Conservation (phyloP, 2,797 vertebrate genomes). For the Onychomys torridus region DNA sequence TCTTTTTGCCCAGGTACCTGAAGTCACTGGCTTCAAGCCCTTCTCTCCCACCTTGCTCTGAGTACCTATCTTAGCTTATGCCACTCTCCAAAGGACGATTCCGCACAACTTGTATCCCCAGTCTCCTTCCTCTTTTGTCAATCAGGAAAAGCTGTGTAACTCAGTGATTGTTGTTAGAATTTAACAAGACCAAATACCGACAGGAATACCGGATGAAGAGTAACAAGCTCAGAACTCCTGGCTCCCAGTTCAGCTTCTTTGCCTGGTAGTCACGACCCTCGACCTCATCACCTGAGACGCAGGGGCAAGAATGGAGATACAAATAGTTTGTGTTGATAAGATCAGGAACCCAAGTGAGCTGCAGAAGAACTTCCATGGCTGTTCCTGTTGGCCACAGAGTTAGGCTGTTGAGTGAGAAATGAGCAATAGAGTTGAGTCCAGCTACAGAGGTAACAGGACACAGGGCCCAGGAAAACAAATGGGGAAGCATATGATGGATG, state of each 20-base stretch:
- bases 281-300: background rate
- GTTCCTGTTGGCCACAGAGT: background rate
- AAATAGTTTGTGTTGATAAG: background rate
- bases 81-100: background rate
- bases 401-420: background rate
- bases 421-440: background rate
- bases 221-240: background rate
- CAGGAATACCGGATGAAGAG: background rate
- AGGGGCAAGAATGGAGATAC: background rate
- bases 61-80: too few relatives aligned
- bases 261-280: background rate
- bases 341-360: background rate
- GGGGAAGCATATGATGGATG: background rate
- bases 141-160: background rate
- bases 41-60: background rate
- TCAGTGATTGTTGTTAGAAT: background rate
- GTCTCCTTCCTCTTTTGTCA: background rate
- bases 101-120: background rate
- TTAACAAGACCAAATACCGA: background rate
- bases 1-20: accelerated
- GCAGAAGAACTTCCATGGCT: background rate
- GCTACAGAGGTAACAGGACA: background rate
- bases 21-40: accelerated
- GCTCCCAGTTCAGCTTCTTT: background rate
- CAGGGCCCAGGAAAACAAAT: background rate